Conservation (phyloP, 2,888 invertebrate species). For the Drosophila fulvimacula region DNA sequence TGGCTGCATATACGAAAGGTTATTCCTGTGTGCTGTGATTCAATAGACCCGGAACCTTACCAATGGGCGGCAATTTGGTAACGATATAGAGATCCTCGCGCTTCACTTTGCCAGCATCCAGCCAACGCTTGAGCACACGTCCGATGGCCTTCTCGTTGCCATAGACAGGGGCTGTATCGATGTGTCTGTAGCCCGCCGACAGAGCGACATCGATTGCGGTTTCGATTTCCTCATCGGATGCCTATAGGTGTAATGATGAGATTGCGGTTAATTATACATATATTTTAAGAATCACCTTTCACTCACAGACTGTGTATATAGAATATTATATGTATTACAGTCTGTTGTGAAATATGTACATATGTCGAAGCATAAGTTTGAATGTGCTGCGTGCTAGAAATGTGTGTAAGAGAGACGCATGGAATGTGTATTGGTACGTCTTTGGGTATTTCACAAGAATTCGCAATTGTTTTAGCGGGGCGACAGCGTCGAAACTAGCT, state of each 20-base stretch:
- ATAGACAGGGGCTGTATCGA: conserved; percentile 92
- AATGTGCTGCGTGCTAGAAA: too few species aligned
- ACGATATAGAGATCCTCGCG: conserved; percentile 93
- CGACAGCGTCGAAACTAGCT: too few species aligned
- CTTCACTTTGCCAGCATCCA: conserved; percentile 88
- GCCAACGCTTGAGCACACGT: conserved; percentile 89
- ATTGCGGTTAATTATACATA: conserved; percentile 42
- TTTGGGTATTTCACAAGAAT: too few species aligned
- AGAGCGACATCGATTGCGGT: conserved; percentile 89
- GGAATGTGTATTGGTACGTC: too few species aligned
- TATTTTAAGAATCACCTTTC: conserved; percentile 1
- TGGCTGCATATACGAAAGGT: conserved; percentile 84
- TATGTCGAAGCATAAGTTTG: too few species aligned
- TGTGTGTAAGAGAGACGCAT: too few species aligned
- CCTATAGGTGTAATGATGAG: conserved; percentile 84
- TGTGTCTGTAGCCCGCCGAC: conserved; percentile 92
- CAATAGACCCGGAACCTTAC: conserved; percentile 77
- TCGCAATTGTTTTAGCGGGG: too few species aligned
- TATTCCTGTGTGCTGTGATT: too few species aligned
- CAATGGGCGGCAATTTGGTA: conserved; percentile 91
- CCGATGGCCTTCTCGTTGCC: conserved; percentile 92
- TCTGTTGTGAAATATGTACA: too few species aligned
- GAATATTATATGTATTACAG: too few species aligned
- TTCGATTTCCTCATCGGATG: conserved; percentile 88
- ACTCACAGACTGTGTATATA: neutral